Conservation (phyloP, 2,888 invertebrate genomes). For the Drosophila anomalata region DNA sequence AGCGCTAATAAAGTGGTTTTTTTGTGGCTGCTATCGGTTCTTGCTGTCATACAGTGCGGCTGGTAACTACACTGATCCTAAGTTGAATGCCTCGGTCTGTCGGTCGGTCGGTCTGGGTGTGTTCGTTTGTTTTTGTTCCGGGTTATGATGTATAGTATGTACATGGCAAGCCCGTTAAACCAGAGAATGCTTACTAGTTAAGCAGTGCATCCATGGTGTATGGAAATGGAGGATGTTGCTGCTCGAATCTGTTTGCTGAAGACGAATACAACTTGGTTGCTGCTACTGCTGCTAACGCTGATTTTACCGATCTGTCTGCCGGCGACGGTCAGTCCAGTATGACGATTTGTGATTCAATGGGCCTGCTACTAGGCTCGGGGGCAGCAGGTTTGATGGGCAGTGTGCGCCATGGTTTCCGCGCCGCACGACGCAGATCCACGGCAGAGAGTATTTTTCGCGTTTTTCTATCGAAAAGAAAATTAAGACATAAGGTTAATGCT, state of each 20-base stretch:
- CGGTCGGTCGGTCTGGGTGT: constrained; percentile 16
- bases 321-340: constrained; percentile 89
- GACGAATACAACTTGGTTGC: constrained; percentile 64
- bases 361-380: constrained; percentile 79
- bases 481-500: no score
- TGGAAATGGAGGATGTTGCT: constrained; percentile 85
- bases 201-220: constrained; percentile 88
- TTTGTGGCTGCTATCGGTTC: constrained; percentile 40
- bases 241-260: constrained; percentile 66
- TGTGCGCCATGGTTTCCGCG: constrained; percentile 93
- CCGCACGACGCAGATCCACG: constrained; percentile 91
- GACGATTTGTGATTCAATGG: constrained; percentile 88
- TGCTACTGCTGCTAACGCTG: constrained; percentile 41
- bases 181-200: constrained; percentile 81
- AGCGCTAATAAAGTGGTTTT: constrained; percentile 74
- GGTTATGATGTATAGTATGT: constrained; percentile 55
- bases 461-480: constrained; percentile 86
- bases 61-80: constrained; percentile 62
- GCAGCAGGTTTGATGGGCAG: constrained; percentile 84
- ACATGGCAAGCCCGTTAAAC: constrained; percentile 73
- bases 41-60: constrained; percentile 60
- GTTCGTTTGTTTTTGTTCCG: constrained; percentile 35
- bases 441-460: constrained; percentile 92
- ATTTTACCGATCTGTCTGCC: constrained; percentile 65
- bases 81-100: constrained; percentile 51